A percentile compares a stretch with the other conserved stretches of the same genome.
Evolutionary conservation across 2,888 invertebrate genomes (phyloP).

Genomic region (Coelinius sp.): DNA sequence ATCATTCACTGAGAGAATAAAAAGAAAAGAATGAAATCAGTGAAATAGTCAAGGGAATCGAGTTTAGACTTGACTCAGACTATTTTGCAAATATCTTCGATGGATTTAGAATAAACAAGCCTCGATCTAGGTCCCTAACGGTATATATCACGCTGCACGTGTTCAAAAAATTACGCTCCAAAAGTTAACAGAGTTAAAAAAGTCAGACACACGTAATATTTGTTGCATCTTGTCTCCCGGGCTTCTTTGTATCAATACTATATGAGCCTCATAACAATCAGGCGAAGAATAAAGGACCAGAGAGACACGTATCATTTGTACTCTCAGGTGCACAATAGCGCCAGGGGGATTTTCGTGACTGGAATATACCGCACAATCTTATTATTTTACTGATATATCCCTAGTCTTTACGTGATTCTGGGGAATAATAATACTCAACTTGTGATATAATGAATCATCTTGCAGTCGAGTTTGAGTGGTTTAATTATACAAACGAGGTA

Average conservation of each 20-base stretch:
- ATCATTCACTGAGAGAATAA: too few relatives aligned
- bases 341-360: slow-evolving; percentile 40
- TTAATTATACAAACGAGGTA: background rate
- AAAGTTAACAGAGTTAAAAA: slow-evolving; percentile 6
- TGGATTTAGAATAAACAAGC: background rate
- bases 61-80: too few relatives aligned
- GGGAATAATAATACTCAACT: slow-evolving; percentile 24
- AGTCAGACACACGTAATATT: slow-evolving; percentile 1
- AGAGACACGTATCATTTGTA: slow-evolving; percentile 40
- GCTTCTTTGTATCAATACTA: background rate
- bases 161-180: background rate
- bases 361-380: slow-evolving; percentile 41
- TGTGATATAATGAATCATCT: background rate
- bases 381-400: slow-evolving; percentile 40
- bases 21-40: too few relatives aligned
- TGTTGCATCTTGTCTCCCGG: background rate
- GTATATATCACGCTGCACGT: background rate
- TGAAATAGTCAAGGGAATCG: too few relatives aligned
- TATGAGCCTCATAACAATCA: slow-evolving; percentile 10
- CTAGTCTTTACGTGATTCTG: slow-evolving; percentile 30
- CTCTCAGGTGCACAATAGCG: slow-evolving; percentile 41
- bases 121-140: background rate
- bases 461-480: background rate
- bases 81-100: too few relatives aligned
- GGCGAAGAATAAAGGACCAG: slow-evolving; percentile 30